phyloP scores from a whole-genome alignment of 2,797 vertebrate species.

The Borostomias antarcticus region DNA sequence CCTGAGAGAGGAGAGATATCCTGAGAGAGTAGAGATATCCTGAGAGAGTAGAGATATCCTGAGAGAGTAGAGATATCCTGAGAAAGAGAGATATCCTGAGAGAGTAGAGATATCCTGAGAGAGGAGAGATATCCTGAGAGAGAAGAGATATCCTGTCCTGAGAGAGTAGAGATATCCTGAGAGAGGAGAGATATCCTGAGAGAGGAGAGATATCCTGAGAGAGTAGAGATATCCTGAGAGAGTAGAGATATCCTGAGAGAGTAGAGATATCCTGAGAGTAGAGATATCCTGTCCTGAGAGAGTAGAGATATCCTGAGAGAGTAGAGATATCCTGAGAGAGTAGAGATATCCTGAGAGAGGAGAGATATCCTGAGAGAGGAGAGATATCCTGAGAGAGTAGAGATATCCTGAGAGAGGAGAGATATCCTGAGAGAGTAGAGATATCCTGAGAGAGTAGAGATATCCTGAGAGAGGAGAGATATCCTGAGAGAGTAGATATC shows the following conservation, averaged over 20 bases:
- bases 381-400: too few relatives aligned
- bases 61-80: background rate
- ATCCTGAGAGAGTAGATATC: too few relatives aligned
- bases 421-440: background rate
- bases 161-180: constrained; percentile 14
- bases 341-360: background rate
- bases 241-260: constrained; percentile 44
- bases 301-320: constrained; percentile 33
- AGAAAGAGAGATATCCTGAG: constrained; percentile 43
- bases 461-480: background rate
- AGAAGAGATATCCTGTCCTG: constrained; percentile 27
- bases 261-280: background rate
- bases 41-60: too few relatives aligned
- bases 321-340: constrained; percentile 2
- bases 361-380: background rate
- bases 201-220: too few relatives aligned
- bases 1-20: constrained; percentile 24
- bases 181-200: background rate
- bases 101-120: constrained; percentile 15
- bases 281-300: background rate
- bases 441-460: too few relatives aligned
- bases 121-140: background rate
- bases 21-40: background rate
- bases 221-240: background rate
- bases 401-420: constrained; percentile 39